Conservation (phyloP, 2,888 invertebrate species). For the Drosophila emarginata region DNA sequence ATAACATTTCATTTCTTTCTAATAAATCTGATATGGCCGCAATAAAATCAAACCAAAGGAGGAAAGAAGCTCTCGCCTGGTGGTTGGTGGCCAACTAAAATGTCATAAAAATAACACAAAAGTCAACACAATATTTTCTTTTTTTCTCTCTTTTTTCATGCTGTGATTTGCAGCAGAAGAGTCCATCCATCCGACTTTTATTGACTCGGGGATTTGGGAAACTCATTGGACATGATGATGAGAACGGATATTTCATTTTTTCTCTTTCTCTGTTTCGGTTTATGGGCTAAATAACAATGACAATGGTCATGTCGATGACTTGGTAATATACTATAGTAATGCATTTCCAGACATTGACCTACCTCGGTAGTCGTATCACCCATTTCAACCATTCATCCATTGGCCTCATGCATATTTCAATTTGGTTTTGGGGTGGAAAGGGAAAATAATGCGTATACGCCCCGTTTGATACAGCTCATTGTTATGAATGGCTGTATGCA, state of each 20-base stretch:
- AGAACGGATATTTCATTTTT: conserved; percentile 26
- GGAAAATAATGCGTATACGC: conserved; percentile 60
- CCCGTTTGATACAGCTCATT: conserved; percentile 48
- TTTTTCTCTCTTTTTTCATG: conserved; percentile 10
- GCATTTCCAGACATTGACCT: conserved; percentile 24
- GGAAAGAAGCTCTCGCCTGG: conserved; percentile 9
- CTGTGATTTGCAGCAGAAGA: conserved; percentile 25
- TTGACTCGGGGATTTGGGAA: conserved; percentile 62
- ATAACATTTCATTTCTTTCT: conserved; percentile 63
- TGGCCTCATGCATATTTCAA: conserved; percentile 56
- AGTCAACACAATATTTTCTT: conserved; percentile 52
- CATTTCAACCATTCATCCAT: not conserved
- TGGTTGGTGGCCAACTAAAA: conserved; percentile 56
- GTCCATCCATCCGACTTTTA: conserved; percentile 46
- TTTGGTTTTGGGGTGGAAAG: conserved; percentile 30
- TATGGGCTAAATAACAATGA: conserved; percentile 58
- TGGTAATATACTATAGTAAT: conserved; percentile 23
- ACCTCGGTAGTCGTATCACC: not conserved
- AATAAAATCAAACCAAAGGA: conserved; percentile 56
- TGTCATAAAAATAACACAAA: conserved; percentile 66
- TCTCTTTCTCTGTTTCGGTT: conserved; percentile 35
- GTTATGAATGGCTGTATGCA: conserved; percentile 42
- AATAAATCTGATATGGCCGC: conserved; percentile 65
- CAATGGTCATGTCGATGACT: conserved; percentile 52
- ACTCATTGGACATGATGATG: conserved; percentile 1